A percentile compares a stretch with the other conserved stretches of the same genome.
Evolutionary conservation across 2,888 invertebrate genomes (phyloP).

Genomic region (Trilocha varians): DNA sequence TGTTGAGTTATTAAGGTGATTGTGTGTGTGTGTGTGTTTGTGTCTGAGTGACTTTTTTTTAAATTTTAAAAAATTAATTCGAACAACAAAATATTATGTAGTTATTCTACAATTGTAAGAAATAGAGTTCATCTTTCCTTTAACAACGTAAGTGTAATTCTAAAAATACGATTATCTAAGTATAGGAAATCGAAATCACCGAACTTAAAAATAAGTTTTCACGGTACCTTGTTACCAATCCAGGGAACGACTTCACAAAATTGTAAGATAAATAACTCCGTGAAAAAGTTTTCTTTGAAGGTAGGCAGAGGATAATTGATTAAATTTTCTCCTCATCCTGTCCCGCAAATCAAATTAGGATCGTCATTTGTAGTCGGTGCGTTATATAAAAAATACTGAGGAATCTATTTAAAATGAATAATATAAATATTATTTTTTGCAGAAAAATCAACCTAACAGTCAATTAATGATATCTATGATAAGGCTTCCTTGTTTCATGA

Average conservation of each 20-base stretch:
- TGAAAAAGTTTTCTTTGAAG: constrained; percentile 13
- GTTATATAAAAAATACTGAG: constrained; percentile 6
- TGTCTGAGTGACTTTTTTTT: too few relatives aligned
- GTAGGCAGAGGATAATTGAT: constrained; percentile 17
- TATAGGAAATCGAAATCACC: constrained; percentile 17
- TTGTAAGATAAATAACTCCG: constrained; percentile 7
- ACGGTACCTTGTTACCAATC: constrained; percentile 4
- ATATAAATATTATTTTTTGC: too few relatives aligned
- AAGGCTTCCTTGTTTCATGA: too few relatives aligned
- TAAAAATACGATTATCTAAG: constrained; percentile 22
- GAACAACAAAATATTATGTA: too few relatives aligned
- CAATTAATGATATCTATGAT: too few relatives aligned
- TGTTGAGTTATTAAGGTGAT: too few relatives aligned
- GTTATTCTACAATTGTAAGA: too few relatives aligned
- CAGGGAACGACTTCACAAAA: neutral
- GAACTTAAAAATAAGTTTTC: constrained; percentile 18
- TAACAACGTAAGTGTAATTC: too few relatives aligned
- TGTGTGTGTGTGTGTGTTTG: too few relatives aligned
- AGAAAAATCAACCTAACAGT: too few relatives aligned
- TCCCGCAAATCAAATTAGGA: constrained; percentile 18
- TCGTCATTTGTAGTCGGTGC: constrained; percentile 13
- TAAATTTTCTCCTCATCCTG: constrained; percentile 18
- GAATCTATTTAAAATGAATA: neutral
- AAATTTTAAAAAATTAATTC: too few relatives aligned
- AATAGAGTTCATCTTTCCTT: too few relatives aligned